Evolutionary conservation across 2,797 vertebrate genomes (phyloP).

Genomic region (Amblyopsis hoosieri): DNA sequence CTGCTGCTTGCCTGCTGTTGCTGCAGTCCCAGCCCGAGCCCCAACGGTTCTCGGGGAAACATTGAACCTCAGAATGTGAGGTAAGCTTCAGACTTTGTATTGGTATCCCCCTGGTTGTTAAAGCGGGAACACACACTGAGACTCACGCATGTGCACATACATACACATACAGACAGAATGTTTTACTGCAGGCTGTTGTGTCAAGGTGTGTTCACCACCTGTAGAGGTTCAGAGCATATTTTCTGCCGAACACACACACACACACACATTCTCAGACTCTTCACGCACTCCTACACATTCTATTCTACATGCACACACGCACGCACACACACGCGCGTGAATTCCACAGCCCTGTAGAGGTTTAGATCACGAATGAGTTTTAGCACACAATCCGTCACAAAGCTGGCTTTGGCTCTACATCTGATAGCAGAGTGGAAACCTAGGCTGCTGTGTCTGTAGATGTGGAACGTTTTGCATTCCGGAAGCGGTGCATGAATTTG

Average conservation of each 20-base stretch:
- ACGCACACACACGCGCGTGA: constrained; percentile 9
- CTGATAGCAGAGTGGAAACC: constrained; percentile 57
- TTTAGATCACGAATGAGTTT: constrained; percentile 63
- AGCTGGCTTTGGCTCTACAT: constrained; percentile 63
- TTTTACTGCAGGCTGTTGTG: constrained; percentile 42
- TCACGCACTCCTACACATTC: constrained; percentile 30
- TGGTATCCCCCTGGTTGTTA: constrained; percentile 31
- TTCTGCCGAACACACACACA: constrained; percentile 27
- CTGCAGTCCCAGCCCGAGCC: constrained; percentile 77
- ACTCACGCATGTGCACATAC: constrained; percentile 32
- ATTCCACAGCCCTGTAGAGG: constrained; percentile 52
- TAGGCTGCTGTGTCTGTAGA: constrained; percentile 52
- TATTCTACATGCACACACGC: constrained; percentile 35
- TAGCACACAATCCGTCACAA: constrained; percentile 65
- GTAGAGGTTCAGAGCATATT: constrained; percentile 45
- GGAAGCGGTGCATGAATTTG: constrained; percentile 50
- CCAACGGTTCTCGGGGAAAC: constrained; percentile 73
- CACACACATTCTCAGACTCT: not conserved
- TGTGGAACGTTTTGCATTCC: constrained; percentile 51
- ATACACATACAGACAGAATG: constrained; percentile 33
- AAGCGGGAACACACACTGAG: constrained; percentile 25
- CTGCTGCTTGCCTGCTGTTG: constrained; percentile 1
- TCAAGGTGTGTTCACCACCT: constrained; percentile 64
- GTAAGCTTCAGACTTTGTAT: constrained; percentile 51
- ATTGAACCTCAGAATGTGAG: constrained; percentile 77